Evolutionary conservation across 2,888 invertebrate genomes (phyloP).

Genomic region (Caenorhabditis afra): DNA sequence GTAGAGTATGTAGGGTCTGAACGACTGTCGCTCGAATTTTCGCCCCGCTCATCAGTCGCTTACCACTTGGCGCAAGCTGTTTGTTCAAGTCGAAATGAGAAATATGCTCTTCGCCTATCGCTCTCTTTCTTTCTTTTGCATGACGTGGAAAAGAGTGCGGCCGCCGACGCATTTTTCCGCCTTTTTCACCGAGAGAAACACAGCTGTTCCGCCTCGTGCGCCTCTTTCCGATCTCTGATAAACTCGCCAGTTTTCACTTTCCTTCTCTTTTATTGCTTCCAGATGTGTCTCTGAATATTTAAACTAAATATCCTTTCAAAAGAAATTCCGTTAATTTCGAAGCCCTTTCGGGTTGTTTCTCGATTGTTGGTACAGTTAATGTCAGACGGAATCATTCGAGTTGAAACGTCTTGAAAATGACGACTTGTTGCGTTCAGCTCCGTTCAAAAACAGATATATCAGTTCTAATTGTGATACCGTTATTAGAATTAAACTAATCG

Average conservation of each 20-base stretch:
- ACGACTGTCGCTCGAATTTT: conserved; percentile 4
- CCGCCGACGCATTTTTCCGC: neutral
- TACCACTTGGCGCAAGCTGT: conserved; percentile 41
- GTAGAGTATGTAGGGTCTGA: conserved; percentile 7
- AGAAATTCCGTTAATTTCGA: too few relatives aligned
- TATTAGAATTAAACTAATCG: too few relatives aligned
- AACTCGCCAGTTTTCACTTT: neutral
- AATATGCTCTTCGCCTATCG: neutral
- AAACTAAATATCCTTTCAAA: too few relatives aligned
- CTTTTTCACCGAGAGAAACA: conserved; percentile 12
- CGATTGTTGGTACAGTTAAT: too few relatives aligned
- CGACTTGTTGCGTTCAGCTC: too few relatives aligned
- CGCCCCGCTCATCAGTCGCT: neutral
- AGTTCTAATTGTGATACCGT: too few relatives aligned
- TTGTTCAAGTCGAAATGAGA: conserved; percentile 35
- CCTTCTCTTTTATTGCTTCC: neutral
- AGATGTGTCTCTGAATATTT: too few relatives aligned
- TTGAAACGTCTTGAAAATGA: too few relatives aligned
- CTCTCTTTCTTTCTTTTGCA: conserved; percentile 22
- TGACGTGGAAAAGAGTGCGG: conserved; percentile 21
- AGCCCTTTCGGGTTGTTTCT: too few relatives aligned
- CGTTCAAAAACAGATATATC: too few relatives aligned
- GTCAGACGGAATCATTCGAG: too few relatives aligned
- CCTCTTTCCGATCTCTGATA: conserved; percentile 18
- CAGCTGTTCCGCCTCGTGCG: conserved; percentile 20